Conservation (phyloP, 2,797 vertebrate species). For the Gephyroberyx darwinii region DNA sequence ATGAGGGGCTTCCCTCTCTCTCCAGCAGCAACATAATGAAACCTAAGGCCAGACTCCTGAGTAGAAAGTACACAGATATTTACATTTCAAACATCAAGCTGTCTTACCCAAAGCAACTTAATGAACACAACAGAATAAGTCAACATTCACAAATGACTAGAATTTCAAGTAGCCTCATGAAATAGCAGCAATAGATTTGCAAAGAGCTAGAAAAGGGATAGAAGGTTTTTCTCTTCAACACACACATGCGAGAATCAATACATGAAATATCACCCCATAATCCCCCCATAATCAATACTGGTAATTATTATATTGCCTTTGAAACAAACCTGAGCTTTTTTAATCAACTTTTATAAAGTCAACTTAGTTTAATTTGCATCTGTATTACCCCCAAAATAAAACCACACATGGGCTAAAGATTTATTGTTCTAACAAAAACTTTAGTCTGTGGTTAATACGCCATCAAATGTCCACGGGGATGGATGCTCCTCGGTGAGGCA, state of each 20-base stretch:
- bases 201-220: neutral
- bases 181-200: constrained; percentile 1
- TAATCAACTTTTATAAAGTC: constrained; percentile 4
- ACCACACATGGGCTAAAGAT: neutral
- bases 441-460: too few relatives aligned
- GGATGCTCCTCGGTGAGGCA: too few relatives aligned
- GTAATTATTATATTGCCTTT: too few relatives aligned
- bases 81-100: neutral
- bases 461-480: too few relatives aligned
- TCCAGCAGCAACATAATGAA: constrained; percentile 97
- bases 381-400: neutral
- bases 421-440: neutral
- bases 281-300: too few relatives aligned
- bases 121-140: neutral
- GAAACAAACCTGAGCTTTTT: neutral
- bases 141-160: constrained; percentile 1
- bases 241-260: neutral
- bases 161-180: neutral
- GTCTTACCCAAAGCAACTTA: constrained; percentile 16
- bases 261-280: too few relatives aligned
- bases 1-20: constrained; percentile 97
- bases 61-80: constrained; percentile 22
- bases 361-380: neutral
- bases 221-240: neutral
- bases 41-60: constrained; percentile 96